A percentile compares a stretch with the other conserved stretches of the same genome.
These are phyloP conservation scores for Petrocephalus schoutedeni DNA, from an alignment of 2,797 vertebrate genomes.

Conservation along the genomic window DNA sequence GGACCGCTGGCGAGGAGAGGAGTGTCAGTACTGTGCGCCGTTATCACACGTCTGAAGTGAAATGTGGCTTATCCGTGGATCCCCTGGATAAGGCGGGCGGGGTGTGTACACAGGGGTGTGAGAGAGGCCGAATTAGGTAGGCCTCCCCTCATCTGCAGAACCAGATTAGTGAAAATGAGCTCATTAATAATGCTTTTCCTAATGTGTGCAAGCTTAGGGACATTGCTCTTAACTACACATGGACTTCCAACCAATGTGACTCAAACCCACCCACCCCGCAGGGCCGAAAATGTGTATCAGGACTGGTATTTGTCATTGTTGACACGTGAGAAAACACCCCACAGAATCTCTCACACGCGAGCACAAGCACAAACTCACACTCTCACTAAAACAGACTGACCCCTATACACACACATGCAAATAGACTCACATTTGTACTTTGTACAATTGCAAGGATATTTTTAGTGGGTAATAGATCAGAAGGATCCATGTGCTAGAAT, in stretches of 20 bases:
- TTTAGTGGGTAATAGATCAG: neutral
- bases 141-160: neutral
- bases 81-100: neutral
- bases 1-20: too few species aligned
- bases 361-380: neutral
- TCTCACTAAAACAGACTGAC: neutral
- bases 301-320: neutral
- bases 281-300: neutral
- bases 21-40: neutral
- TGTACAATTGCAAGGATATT: neutral
- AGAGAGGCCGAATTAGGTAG: neutral
- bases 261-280: neutral
- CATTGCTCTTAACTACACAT: neutral
- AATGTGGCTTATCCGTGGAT: neutral
- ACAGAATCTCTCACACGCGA: neutral
- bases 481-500: neutral
- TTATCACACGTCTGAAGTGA: neutral
- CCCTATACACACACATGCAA: neutral
- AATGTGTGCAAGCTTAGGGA: neutral
- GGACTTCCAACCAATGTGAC: neutral
- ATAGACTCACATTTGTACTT: neutral
- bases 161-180: neutral
- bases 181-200: constrained; percentile 6
- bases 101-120: neutral
- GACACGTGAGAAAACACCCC: constrained; percentile 9